Evolutionary conservation across 1,140 invertebrate species (phyloP).

Genomic region (Berghia stephanieae): DNA sequence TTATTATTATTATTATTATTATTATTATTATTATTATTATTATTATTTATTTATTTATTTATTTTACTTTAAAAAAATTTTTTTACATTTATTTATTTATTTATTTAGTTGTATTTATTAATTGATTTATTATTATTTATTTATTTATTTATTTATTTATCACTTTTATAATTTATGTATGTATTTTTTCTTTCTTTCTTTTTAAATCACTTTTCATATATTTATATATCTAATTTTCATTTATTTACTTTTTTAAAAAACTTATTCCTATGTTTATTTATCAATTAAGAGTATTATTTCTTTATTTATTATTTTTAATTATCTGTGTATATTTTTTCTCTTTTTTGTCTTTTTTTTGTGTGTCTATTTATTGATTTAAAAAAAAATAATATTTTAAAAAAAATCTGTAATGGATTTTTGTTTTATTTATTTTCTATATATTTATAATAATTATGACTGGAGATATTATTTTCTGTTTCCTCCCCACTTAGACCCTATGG

Average conservation of each 20-base stretch:
- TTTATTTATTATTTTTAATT: conserved; percentile 19
- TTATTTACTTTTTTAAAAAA: neutral
- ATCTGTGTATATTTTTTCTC: neutral
- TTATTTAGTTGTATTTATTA: neutral
- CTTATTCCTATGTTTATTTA: too few species aligned
- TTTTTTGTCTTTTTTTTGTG: neutral
- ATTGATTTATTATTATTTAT: neutral
- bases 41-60: neutral
- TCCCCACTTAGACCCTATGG: conserved; percentile 66
- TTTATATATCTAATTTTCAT: neutral
- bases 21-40: neutral
- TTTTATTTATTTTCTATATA: neutral
- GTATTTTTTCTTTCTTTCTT: too few species aligned
- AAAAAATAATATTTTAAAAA: neutral
- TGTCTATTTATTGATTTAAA: neutral
- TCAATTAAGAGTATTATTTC: neutral
- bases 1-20: neutral
- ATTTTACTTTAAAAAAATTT: neutral
- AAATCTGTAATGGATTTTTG: neutral
- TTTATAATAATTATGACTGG: neutral
- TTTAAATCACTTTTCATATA: neutral
- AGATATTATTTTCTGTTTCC: neutral
- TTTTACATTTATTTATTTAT: neutral
- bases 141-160: neutral
- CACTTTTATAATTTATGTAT: too few species aligned